phyloP scores from a whole-genome alignment of 2,113 vertebrate genomes.

The Edolisoma coerulescens region DNA sequence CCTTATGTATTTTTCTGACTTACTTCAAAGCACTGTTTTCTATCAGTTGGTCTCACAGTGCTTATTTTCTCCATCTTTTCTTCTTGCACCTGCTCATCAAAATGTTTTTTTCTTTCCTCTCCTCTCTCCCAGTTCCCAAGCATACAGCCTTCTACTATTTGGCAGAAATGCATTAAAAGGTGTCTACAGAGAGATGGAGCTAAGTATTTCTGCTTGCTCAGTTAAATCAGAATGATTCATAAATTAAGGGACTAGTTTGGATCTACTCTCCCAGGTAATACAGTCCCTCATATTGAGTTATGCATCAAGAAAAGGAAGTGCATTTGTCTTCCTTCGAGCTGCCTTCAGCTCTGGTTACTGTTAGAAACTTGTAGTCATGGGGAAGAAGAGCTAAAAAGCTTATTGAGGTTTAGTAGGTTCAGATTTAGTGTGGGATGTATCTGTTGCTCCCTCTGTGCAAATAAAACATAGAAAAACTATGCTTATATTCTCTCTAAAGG shows the following conservation, averaged over 20 bases:
- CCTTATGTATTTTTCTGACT: constrained; percentile 3
- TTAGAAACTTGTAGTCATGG: background rate
- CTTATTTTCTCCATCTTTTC: constrained; percentile 24
- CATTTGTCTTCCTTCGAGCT: background rate
- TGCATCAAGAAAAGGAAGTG: background rate
- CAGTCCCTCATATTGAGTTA: background rate
- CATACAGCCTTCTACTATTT: background rate
- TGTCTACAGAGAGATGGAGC: background rate
- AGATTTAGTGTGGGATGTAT: background rate
- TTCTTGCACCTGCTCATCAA: constrained; percentile 32
- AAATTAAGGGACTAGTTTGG: background rate
- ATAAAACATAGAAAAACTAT: background rate
- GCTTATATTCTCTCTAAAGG: background rate
- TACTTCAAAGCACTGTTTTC: constrained; percentile 24
- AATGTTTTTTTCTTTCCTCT: background rate
- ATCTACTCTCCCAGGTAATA: background rate
- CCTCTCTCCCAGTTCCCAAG: background rate
- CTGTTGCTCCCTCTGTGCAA: background rate
- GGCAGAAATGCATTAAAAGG: background rate
- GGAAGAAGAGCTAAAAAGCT: background rate
- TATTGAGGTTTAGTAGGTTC: background rate
- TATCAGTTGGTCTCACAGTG: background rate
- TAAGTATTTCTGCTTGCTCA: background rate
- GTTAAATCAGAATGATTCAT: background rate
- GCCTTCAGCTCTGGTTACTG: background rate